Percentiles rank a stretch among this genome's conserved stretches.
Evolutionary conservation across 2,888 invertebrate species (phyloP).

Genomic region (Amblyjoppa fuscipennis): DNA sequence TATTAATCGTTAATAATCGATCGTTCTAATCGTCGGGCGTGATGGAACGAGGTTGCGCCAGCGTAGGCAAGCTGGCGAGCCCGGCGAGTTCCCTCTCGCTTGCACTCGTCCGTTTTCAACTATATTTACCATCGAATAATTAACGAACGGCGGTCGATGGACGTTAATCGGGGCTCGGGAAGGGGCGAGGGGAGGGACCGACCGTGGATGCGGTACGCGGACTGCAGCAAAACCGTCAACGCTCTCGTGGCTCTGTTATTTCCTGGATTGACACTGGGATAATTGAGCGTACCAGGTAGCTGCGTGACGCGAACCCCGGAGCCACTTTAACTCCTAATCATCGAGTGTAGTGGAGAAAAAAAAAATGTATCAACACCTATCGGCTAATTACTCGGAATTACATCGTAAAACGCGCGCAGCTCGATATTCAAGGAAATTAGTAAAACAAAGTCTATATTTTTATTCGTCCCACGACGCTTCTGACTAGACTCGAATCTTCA

Average conservation of each 20-base stretch:
- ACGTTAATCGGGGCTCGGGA: conserved; percentile 73
- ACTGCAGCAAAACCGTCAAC: conserved; percentile 47
- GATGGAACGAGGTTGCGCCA: conserved; percentile 35
- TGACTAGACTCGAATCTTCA: no score
- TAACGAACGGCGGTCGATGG: conserved; percentile 70
- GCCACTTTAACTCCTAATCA: conserved; percentile 41
- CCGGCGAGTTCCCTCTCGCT: conserved; percentile 7
- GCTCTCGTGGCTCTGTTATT: conserved; percentile 60
- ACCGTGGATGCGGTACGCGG: conserved; percentile 2
- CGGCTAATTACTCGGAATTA: conserved; percentile 20
- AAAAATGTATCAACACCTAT: neutral
- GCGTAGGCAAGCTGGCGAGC: neutral
- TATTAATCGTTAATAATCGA: conserved; percentile 66
- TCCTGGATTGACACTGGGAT: conserved; percentile 64
- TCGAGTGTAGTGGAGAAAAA: conserved; percentile 9
- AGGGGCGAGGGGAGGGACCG: neutral
- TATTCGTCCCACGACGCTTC: no score
- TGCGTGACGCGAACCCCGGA: conserved; percentile 12
- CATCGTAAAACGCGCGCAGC: neutral
- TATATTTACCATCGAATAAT: conserved; percentile 78
- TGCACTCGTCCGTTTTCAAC: conserved; percentile 40
- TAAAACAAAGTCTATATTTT: neutral
- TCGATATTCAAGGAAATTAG: conserved; percentile 52
- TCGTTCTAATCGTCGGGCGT: conserved; percentile 67
- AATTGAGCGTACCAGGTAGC: conserved; percentile 57